Evolutionary conservation across 2,888 invertebrate species (phyloP), one percentile per base, ranked within the genome.

Genomic region (Eucera pruinosa): DNA sequence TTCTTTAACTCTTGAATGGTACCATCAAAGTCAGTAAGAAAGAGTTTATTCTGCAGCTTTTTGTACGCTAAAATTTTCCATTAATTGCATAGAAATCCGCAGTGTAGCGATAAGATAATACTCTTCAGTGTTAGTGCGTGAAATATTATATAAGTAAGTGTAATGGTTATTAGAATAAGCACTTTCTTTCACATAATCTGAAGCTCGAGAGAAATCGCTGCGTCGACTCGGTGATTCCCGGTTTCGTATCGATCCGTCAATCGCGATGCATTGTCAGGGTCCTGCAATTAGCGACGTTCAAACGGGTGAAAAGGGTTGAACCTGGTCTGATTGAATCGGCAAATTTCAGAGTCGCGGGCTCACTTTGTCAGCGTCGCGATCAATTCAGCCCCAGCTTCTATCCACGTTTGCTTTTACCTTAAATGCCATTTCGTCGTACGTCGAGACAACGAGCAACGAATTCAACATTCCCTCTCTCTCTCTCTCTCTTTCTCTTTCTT

Each of bases 321-420:
- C 25, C 47, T 67, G 60, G 60, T 43, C 15, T 48, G 67, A 68
- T 66, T 64, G 58, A 62, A 60, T 72, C 66, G 68, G 39, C 41
- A 69, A 74, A 72, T 78, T 72, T 60, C 52, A 43, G 48, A 58
- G 58, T 64, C 54, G 55, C 43, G 43, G 25, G 43, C 45, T 52
- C 72, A 57, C 77, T 77, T 80, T 74, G 74, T 77, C 80, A 68
- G 75, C 67, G 55, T 80, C 57, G 65, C 75, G 80, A 86, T 83
- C 81, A 81, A 84, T 86, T 78, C 72, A 67, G 54, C 68, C 69
- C 39, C 7, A 33, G 4, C 33, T 7, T 33, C 33, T 33, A 85
- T 83, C 72, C 82, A 72, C 81, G 80, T 85, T 86, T 82, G 82
- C 83, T 87, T 87, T 87, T 87, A 87, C 78, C 81, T 84, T 82